Percentiles rank a stretch among this genome's conserved stretches.
Evolutionary conservation across 53 echinoderm and acorn worm species (phyloP).

Genomic region (Echinometra lucunter): DNA sequence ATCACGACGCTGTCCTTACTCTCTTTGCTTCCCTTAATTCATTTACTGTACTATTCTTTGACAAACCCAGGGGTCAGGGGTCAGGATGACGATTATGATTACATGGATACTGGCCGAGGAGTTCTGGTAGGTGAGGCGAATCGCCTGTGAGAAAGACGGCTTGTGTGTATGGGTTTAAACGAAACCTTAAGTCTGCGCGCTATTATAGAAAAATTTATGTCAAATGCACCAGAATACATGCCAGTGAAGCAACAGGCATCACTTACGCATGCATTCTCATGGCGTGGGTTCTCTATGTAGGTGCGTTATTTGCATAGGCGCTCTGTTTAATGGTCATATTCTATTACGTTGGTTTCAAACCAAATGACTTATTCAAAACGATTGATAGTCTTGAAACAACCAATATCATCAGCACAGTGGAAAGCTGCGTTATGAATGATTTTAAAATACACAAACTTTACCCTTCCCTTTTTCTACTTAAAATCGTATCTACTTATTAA

Average conservation of each 20-base stretch:
- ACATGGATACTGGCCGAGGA: background rate
- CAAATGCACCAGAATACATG: slow-evolving; percentile 13
- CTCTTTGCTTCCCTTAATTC: slow-evolving; percentile 9
- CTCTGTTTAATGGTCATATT: slow-evolving; percentile 5
- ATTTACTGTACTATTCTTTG: slow-evolving; percentile 13
- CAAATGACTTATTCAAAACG: background rate
- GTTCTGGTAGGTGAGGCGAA: background rate
- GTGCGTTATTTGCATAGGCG: slow-evolving; percentile 16
- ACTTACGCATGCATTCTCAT: background rate
- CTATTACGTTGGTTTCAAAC: background rate
- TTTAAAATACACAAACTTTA: no score
- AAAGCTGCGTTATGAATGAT: background rate
- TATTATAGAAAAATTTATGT: background rate
- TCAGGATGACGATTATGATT: background rate
- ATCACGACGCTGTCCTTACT: slow-evolving; percentile 40
- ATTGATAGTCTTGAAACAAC: background rate
- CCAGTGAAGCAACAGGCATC: slow-evolving; percentile 24
- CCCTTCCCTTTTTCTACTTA: no score
- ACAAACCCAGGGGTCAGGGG: background rate
- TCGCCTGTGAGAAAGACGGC: background rate
- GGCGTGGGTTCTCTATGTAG: background rate
- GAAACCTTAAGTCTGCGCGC: background rate
- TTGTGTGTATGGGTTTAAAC: background rate
- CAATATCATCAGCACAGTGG: background rate
- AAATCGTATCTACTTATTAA: no score